Percentiles rank a stretch among this genome's conserved stretches.
Evolutionary conservation across 2,113 vertebrate genomes (phyloP).

Genomic region (Dolichallabes microphthalmus): DNA sequence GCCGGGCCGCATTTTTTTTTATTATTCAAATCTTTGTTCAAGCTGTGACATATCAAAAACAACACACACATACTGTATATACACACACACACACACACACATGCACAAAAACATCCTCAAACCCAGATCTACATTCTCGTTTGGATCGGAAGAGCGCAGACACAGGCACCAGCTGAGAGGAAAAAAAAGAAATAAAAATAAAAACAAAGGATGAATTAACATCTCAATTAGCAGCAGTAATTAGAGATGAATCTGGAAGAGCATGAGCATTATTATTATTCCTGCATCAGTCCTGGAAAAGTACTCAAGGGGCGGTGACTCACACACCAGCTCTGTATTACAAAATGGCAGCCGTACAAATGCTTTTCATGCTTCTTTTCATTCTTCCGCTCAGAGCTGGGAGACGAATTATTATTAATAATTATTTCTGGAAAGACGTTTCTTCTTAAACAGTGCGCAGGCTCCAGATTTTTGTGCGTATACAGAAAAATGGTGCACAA

Average conservation of each 20-base stretch:
- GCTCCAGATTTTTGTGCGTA: not conserved
- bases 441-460: not conserved
- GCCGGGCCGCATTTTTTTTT: not conserved
- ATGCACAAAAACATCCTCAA: not conserved
- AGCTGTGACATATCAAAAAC: not conserved
- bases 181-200: not conserved
- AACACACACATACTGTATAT: no score
- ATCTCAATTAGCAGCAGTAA: slow-evolving; percentile 29
- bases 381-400: not conserved
- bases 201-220: slow-evolving; percentile 41
- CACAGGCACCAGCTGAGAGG: not conserved
- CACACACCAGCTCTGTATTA: slow-evolving; percentile 12
- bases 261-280: slow-evolving; percentile 23
- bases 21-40: not conserved
- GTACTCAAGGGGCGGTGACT: not conserved
- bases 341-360: slow-evolving; percentile 7
- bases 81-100: no score
- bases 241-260: slow-evolving; percentile 22
- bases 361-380: not conserved
- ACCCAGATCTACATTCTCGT: not conserved
- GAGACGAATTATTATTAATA: not conserved
- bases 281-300: slow-evolving; percentile 24
- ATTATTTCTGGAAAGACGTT: not conserved
- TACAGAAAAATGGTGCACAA: not conserved
- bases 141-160: not conserved